These are phyloP conservation scores for Pseudotriccus pelzelni DNA, from an alignment of 2,797 vertebrate genomes.

Conservation along the genomic window DNA sequence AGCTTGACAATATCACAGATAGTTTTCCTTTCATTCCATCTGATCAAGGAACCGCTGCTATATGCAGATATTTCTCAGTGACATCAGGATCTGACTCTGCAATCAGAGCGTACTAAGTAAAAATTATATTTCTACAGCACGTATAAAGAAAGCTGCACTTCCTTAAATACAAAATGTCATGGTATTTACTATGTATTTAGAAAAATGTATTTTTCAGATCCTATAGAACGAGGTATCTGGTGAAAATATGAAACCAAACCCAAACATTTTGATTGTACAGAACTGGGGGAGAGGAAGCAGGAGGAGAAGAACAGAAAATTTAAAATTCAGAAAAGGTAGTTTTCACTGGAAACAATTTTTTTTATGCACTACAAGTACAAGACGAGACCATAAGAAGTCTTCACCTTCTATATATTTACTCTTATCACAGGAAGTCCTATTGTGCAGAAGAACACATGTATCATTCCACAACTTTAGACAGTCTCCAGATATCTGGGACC, in stretches of 20 bases:
- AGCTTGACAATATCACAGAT: not conserved
- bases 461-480: not conserved
- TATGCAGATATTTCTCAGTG: not conserved
- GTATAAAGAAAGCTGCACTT: not conserved
- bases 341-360: not conserved
- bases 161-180: not conserved
- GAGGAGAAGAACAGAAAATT: not conserved
- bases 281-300: not conserved
- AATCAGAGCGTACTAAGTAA: not conserved
- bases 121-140: not conserved
- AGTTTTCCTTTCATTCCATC: not conserved
- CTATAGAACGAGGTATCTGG: not conserved
- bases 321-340: not conserved
- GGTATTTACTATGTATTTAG: not conserved
- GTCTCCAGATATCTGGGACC: not conserved
- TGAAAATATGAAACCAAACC: not conserved
- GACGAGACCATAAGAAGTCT: not conserved
- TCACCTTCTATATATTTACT: not conserved
- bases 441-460: not conserved
- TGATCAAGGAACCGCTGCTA: not conserved
- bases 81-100: not conserved
- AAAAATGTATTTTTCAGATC: not conserved
- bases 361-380: not conserved
- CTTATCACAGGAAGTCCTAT: not conserved
- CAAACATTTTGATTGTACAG: not conserved